Conservation (phyloP, 1,140 invertebrate species). For the Penaeus japonicus region DNA sequence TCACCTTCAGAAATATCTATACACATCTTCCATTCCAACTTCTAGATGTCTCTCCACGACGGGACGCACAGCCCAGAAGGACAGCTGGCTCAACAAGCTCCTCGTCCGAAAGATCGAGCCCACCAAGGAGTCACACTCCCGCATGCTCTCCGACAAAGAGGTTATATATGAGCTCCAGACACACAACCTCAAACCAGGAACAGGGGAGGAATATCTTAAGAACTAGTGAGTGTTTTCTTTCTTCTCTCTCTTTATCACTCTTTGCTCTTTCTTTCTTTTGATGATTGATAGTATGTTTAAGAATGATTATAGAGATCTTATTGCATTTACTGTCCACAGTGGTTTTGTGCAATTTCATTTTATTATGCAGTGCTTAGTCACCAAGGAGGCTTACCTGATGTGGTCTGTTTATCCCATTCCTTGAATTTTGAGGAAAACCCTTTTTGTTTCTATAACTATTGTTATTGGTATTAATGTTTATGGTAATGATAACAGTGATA, state of each 20-base stretch:
- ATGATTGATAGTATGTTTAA: constrained; percentile 42
- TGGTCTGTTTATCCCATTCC: too few species aligned
- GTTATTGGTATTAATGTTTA: too few species aligned
- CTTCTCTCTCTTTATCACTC: too few species aligned
- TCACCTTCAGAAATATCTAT: not conserved
- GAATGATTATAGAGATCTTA: too few species aligned
- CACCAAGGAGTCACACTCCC: constrained; percentile 93
- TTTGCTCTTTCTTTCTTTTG: not conserved
- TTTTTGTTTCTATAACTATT: too few species aligned
- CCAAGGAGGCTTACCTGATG: too few species aligned
- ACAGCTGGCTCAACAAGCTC: constrained; percentile 89
- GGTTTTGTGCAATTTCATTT: too few species aligned
- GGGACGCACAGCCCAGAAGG: constrained; percentile 64
- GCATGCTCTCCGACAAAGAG: constrained; percentile 93
- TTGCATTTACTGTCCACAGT: too few species aligned
- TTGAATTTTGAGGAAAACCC: too few species aligned
- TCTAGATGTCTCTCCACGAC: constrained; percentile 49
- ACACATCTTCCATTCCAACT: not conserved
- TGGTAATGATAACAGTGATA: too few species aligned
- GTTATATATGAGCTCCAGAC: constrained; percentile 93
- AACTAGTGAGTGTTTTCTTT: constrained; percentile 81
- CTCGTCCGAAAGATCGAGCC: constrained; percentile 90
- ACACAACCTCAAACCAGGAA: constrained; percentile 90
- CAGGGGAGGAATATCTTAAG: constrained; percentile 81
- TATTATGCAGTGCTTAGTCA: too few species aligned